Conservation (phyloP, 2,113 vertebrate species). For the Glaucidium brasilianum region DNA sequence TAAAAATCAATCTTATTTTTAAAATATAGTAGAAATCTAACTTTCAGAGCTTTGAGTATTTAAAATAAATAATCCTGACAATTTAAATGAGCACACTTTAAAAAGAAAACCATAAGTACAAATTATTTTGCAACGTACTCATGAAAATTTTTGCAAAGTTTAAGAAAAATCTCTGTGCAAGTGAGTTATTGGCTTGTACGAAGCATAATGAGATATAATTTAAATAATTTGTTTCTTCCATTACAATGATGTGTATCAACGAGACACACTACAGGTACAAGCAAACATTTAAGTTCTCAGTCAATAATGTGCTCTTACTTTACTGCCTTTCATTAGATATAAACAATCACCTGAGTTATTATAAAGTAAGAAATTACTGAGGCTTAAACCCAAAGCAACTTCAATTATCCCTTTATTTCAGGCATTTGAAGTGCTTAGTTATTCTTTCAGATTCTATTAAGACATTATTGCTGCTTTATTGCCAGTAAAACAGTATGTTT, state of each 20-base stretch:
- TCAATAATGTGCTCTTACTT: constrained; percentile 52
- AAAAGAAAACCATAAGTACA: background rate
- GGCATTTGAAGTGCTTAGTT: constrained; percentile 42
- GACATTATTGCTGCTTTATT: constrained; percentile 55
- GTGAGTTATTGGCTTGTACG: constrained; percentile 11
- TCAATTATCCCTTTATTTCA: constrained; percentile 61
- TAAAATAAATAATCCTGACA: background rate
- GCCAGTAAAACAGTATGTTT: constrained; percentile 62
- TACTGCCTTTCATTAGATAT: constrained; percentile 53
- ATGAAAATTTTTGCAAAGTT: background rate
- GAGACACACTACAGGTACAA: background rate
- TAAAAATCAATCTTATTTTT: background rate
- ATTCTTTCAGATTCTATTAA: constrained; percentile 60
- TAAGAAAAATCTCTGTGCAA: background rate
- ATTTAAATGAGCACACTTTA: background rate
- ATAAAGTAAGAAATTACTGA: constrained; percentile 31
- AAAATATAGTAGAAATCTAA: background rate
- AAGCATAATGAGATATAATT: constrained; percentile 52
- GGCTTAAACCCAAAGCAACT: constrained; percentile 40
- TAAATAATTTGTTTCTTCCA: constrained; percentile 49
- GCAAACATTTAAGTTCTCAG: constrained; percentile 37
- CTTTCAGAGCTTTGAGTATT: background rate
- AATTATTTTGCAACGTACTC: background rate
- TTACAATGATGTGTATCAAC: constrained; percentile 13
- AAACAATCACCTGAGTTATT: constrained; percentile 63